Percentiles rank a stretch among this genome's conserved stretches.
These are phyloP conservation scores for Andrena hattorfiana DNA, from an alignment of 2,888 invertebrate species.

Conservation along the genomic window DNA sequence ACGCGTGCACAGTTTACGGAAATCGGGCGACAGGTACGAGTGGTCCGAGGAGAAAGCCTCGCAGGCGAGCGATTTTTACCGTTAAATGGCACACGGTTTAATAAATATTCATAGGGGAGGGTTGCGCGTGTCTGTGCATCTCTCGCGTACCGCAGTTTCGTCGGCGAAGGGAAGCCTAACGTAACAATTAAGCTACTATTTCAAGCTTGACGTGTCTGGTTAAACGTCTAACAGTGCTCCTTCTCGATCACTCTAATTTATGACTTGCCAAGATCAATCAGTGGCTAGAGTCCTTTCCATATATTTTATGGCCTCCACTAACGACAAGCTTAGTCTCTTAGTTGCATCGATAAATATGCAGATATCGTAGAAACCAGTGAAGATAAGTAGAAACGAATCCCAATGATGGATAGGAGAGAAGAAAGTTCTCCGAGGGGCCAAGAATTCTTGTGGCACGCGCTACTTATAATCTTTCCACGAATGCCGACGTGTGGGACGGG, in stretches of 20 bases:
- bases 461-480: conserved; percentile 14
- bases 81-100: conserved; percentile 56
- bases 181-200: conserved; percentile 30
- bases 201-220: conserved; percentile 22
- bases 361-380: not conserved
- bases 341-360: not conserved
- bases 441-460: conserved; percentile 11
- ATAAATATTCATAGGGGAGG: conserved; percentile 66
- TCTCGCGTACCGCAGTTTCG: conserved; percentile 4
- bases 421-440: not conserved
- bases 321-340: not conserved
- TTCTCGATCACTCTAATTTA: not conserved
- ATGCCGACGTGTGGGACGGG: conserved; percentile 43
- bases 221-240: conserved; percentile 42
- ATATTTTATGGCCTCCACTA: not conserved
- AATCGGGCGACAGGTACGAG: conserved; percentile 19
- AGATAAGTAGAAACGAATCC: not conserved
- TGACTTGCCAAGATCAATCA: not conserved
- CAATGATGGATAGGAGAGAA: not conserved
- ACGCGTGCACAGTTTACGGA: conserved; percentile 3
- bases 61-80: conserved; percentile 41
- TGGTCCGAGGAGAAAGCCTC: conserved; percentile 49
- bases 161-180: not conserved
- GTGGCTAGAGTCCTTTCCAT: not conserved
- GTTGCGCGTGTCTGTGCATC: conserved; percentile 16